Base-by-base conservation (phyloP, 2,797 vertebrate species). In the Parauchenoglanis punctatus region DNA sequence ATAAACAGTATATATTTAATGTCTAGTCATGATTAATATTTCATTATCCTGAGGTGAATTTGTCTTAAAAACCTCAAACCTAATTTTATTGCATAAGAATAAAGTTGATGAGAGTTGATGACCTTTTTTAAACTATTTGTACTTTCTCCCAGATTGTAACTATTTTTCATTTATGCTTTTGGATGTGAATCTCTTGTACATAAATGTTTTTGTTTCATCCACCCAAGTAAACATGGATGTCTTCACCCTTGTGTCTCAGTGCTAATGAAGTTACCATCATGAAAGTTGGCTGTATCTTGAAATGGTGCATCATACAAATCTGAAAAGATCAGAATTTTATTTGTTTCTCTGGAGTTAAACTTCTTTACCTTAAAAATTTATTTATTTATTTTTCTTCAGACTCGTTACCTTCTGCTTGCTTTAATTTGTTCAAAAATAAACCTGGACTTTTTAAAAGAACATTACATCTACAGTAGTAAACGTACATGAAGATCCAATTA, bases 161-260 rank as follows among this genome's bases (percentile, higher is more conserved):
- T 58, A 49, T 85, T 85, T 88, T 75, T 31, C 75, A 72, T 81
- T 59, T 54, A 61, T 72, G 31, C 25, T 4, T 40, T 18, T 70
- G 44, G 20, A 56, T 13, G 67, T 52, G 35, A 6, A 78, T 63
- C n/a, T 87, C 23, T 65, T 85, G 87, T 86, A 77, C n/a, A 88
- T 86, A 83, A 76, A 86, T 49, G 23, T 86, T 76, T 15, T 85
- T 17, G 20, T 80, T 67, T 75, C 44, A 75, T 82, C 56, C 63
- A 82, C n/a, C 20, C 40, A 67, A n/a, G 58, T 82, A 75, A 86
- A 81, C 56, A 35, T 81, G 84, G 2, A 75, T 88, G n/a, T 85
- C n/a, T 73, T 78, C 63, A 78, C 40, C 25, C 4, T 68, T 78
- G 15, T 68, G 13, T 78, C 44, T 84, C 72, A 25, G 15, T 84